Conservation (phyloP, 2,797 vertebrate species). For the Glyptemys insculpta region DNA sequence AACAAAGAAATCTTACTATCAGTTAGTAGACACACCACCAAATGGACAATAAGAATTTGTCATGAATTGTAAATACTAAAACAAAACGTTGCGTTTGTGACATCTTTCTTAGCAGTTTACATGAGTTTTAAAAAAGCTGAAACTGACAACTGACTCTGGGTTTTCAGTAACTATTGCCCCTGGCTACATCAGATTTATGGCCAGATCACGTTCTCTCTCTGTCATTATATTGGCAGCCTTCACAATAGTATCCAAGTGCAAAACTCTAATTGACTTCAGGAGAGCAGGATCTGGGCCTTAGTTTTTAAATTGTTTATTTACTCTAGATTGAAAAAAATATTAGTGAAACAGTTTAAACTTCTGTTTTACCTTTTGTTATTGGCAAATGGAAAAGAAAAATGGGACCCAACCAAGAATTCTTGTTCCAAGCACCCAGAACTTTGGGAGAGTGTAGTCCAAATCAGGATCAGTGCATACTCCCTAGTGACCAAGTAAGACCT, state of each 20-base stretch:
- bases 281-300: not conserved
- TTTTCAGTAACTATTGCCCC: conserved; percentile 63
- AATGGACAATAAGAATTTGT: conserved; percentile 13
- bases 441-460: not conserved
- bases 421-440: not conserved
- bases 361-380: conserved; percentile 7
- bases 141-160: conserved; percentile 65
- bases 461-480: not conserved
- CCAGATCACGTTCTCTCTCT: not conserved
- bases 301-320: not conserved
- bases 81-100: not conserved
- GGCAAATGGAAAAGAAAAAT: not conserved
- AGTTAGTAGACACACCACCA: not conserved
- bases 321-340: not conserved
- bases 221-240: conserved; percentile 24
- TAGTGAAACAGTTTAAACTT: conserved; percentile 27
- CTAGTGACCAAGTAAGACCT: not conserved
- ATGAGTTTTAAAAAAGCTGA: conserved; percentile 44
- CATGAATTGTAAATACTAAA: conserved; percentile 42
- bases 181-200: conserved; percentile 36
- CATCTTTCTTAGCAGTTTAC: conserved; percentile 40
- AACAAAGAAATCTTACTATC: not conserved
- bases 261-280: conserved; percentile 67
- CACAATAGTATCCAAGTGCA: conserved; percentile 14
- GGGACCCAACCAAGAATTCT: not conserved